Evolutionary conservation across 2,888 invertebrate genomes (phyloP), one percentile per base, ranked within the genome.

Genomic region (Diloba caeruleocephala): DNA sequence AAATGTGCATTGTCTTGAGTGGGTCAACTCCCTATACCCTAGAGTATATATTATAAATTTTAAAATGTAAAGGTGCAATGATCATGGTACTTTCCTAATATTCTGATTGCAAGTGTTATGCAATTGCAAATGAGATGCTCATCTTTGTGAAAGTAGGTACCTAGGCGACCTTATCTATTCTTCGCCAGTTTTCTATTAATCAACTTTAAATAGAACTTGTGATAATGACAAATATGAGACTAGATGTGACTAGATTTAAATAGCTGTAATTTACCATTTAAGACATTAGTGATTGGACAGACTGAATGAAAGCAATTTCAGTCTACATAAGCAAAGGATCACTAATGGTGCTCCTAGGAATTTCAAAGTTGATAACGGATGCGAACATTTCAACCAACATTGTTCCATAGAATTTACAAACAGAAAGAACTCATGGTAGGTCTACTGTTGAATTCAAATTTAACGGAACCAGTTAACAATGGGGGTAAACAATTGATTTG

Each of bases 341-440:
- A n/a, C n/a, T 43, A 58, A 39, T 13, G 10, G 34, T 54, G 33
- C 33, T 54, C 36, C 42, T 37, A 34, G 34, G 48, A 59, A 54
- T 45, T 38, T 19, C 23, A 28, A 31, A 37, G 32, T 54, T 64
- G 48, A 59, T 63, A 53, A 43, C 42, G 53, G 38, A 46, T 37
- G 21, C 31, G 26, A 32, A 43, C 31, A 60, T 58, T 53, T 36
- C 41, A 45, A 54, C 34, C 33, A 41, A 33, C 39, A 57, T 69
- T 65, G 71, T 70, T 67, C 51, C 33, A 49, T 55, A 51, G 41
- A 67, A 65, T 70, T 70, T 68, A 56, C 61, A 71, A 71, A 71
- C 68, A 68, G 28, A 42, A 46, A 45, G 59, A 50, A 68, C 46
- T 55, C 49, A 49, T 44, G 34, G 46, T 53, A 48, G n/a, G n/a